These are phyloP conservation scores for Pterois miles DNA, from an alignment of 2,797 vertebrate species.

Conservation along the genomic window DNA sequence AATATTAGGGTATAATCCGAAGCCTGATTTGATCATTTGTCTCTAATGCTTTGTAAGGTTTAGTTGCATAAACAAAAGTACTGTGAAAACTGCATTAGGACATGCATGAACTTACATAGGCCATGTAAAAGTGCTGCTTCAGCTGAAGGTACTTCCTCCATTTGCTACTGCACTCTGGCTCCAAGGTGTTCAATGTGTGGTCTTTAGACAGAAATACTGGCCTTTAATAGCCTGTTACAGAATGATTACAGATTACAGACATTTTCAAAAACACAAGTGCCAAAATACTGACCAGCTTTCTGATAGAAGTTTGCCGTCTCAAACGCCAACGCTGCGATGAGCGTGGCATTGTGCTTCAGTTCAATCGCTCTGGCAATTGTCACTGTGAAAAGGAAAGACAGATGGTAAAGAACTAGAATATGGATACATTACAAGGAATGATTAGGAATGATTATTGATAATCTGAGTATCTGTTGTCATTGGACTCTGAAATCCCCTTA, in stretches of 20 bases:
- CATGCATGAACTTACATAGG: conserved; percentile 88
- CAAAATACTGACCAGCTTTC: conserved; percentile 88
- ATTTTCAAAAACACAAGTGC: not conserved
- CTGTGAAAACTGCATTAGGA: not conserved
- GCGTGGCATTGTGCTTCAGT: conserved; percentile 92
- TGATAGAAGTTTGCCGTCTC: conserved; percentile 99
- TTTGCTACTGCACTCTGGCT: conserved; percentile 92
- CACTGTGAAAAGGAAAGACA: conserved; percentile 78
- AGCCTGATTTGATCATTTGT: not conserved
- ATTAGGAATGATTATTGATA: not conserved
- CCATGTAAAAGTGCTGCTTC: conserved; percentile 97
- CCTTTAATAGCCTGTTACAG: not conserved
- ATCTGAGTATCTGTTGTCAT: not conserved
- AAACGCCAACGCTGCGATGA: conserved; percentile 93
- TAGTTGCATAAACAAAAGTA: not conserved
- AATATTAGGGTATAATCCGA: not conserved
- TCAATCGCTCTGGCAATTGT: conserved; percentile 98
- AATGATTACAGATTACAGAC: not conserved
- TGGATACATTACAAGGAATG: not conserved
- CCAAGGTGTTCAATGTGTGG: conserved; percentile 94
- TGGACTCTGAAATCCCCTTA: too few relatives aligned
- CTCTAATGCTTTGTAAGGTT: not conserved
- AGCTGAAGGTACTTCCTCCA: conserved; percentile 98
- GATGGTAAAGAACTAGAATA: not conserved
- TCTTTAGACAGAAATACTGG: conserved; percentile 78